Evolutionary conservation across 1,140 invertebrate species (phyloP), one percentile per base, ranked within the genome.

Genomic region (Globodera ellingtonae): DNA sequence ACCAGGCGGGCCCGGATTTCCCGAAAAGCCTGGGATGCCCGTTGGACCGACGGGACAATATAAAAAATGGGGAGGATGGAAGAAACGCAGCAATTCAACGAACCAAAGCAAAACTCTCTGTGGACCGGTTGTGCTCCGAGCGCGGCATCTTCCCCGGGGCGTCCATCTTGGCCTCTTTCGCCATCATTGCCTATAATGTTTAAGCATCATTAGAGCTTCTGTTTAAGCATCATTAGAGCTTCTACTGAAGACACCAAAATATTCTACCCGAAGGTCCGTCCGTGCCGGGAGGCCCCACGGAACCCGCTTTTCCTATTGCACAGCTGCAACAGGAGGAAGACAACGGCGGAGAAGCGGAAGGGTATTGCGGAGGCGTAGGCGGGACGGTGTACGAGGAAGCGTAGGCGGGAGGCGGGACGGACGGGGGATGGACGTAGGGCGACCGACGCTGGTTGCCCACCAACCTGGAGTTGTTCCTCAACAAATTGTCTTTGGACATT

Each of bases 101-200:
- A 35, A 46, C 77, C 77, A 50, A 78, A 78, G 65, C 77, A 78
- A 56, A 78, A 78, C 35, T 78, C 77, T 24, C 48, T 71, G 9
- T 52, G 52, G 1, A 65, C 18, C 1, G 77, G 77, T 9, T 44
- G 24, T 44, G 67, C 67, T 7, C 79, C 79, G n/a, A 67, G 79
- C 3, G 72, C 73, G 21, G 79, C 74, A 50, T 80, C 79, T 66
- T 72, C 72, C n/a, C 79, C 79, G 13, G 59, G 21, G 9, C 18
- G 35, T 62, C 72, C 72, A 18, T 74, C 72, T 48, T 10, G 10
- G 24, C 72, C 72, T 13, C 15, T 35, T 35, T 74, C 72, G 35
- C 72, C 72, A 18, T 74, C 72, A 81, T 47, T 44, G n/a, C 79
- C 79, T 74, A 15, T 2, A 71, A 56, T 5, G 35, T 35, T 15